Evolutionary conservation across 64 coral and sea anemone species (phyloP).

Genomic region (Stylophora pistillata): DNA sequence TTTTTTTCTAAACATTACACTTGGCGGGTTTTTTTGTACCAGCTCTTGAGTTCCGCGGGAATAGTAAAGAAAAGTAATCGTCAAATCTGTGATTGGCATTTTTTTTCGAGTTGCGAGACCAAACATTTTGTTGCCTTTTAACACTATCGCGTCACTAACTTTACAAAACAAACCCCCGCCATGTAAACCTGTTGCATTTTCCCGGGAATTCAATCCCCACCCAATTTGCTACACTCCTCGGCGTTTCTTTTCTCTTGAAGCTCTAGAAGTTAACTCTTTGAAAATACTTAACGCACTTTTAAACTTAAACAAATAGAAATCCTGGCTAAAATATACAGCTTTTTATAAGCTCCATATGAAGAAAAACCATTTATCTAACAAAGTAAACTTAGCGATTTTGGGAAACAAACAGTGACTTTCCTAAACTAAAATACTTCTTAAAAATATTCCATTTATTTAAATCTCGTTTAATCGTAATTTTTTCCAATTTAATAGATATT

Average conservation of each 20-base stretch:
- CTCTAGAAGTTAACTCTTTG: too few relatives aligned
- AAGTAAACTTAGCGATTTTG: neutral
- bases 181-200: slow-evolving; percentile 21
- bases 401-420: neutral
- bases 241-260: too few relatives aligned
- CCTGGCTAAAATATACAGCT: neutral
- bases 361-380: neutral
- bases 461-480: neutral
- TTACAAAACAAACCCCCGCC: neutral
- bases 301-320: neutral
- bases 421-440: neutral
- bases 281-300: neutral
- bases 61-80: neutral
- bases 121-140: neutral
- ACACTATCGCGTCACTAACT: neutral
- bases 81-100: neutral
- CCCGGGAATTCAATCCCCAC: neutral
- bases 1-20: neutral
- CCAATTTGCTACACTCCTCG: too few relatives aligned
- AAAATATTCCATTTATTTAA: neutral
- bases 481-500: neutral
- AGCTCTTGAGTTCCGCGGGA: neutral
- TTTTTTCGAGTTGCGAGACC: neutral
- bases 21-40: neutral
- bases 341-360: neutral